Evolutionary conservation across 92 coral and sea anemone genomes (phyloP).

Genomic region (Ricordea florida): DNA sequence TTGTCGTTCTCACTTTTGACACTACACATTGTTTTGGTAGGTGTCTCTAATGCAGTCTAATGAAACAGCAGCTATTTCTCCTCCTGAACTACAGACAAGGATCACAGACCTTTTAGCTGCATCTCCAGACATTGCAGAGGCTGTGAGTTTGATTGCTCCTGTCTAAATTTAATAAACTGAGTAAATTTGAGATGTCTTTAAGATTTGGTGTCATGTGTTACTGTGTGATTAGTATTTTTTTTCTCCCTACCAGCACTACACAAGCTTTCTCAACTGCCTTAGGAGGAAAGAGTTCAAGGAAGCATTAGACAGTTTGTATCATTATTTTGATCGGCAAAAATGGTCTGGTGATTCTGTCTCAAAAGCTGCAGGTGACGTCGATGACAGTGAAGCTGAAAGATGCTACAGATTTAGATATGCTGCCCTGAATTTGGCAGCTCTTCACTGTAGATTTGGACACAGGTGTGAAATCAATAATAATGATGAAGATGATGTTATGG

Average conservation of each 20-base stretch:
- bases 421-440: conserved; percentile 86
- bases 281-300: conserved; percentile 81
- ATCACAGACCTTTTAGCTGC: conserved; percentile 68
- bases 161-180: not conserved
- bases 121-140: conserved; percentile 90
- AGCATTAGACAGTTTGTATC: conserved; percentile 92
- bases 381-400: conserved; percentile 78
- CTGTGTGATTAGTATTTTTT: not conserved
- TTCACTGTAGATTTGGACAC: conserved; percentile 93
- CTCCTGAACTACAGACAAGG: conserved; percentile 82
- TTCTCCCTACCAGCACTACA: conserved; percentile 72
- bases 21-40: not conserved
- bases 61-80: conserved; percentile 83
- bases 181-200: not conserved
- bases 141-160: conserved; percentile 63
- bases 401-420: conserved; percentile 96
- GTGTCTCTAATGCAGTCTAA: conserved; percentile 82
- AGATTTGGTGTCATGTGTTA: not conserved
- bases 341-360: conserved; percentile 71
- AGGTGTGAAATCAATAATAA: conserved; percentile 50
- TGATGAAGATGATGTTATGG: not conserved
- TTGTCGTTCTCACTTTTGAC: no score
- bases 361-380: conserved; percentile 46
- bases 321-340: conserved; percentile 93
- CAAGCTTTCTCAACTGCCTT: conserved; percentile 87